phyloP scores from a whole-genome alignment of 1,140 invertebrate species.

The Ctenoplectra terminalis region DNA sequence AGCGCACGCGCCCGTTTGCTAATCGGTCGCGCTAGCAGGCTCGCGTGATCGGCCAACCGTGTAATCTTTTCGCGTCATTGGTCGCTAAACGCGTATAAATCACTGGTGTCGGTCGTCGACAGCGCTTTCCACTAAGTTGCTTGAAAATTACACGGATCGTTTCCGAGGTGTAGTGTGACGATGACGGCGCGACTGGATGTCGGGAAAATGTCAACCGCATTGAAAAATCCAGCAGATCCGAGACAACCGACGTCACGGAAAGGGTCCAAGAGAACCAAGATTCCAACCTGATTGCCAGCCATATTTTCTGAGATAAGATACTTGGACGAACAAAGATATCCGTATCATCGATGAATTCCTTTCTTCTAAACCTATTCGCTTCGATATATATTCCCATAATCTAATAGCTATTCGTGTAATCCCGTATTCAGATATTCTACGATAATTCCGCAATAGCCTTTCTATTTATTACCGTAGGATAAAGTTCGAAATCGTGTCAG shows the following conservation, averaged over 20 bases:
- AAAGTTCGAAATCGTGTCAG: slow-evolving; percentile 15
- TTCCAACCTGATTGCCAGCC: no score
- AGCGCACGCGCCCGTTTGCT: slow-evolving; percentile 51
- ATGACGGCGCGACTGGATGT: neutral
- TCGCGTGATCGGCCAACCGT: slow-evolving; percentile 56
- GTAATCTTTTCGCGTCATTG: slow-evolving; percentile 82
- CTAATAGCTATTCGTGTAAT: no score
- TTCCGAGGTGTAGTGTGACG: slow-evolving; percentile 52
- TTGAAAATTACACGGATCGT: slow-evolving; percentile 73
- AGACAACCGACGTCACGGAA: no score
- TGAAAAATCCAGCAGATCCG: neutral
- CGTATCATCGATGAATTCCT: neutral
- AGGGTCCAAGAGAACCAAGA: no score
- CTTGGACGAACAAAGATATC: no score
- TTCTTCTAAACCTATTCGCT: neutral
- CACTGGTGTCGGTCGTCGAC: slow-evolving; percentile 66
- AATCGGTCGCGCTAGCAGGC: slow-evolving; percentile 54
- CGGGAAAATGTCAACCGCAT: slow-evolving; percentile 12
- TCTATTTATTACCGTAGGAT: neutral
- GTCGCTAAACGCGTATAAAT: slow-evolving; percentile 73
- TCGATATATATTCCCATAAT: no score
- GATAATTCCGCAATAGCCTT: neutral
- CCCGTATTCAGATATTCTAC: neutral
- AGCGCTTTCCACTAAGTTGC: slow-evolving; percentile 57
- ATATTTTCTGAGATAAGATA: no score